Percentiles rank a stretch among this genome's conserved stretches.
Evolutionary conservation across 2,113 vertebrate genomes (phyloP).

Genomic region (Anguilla rostrata): DNA sequence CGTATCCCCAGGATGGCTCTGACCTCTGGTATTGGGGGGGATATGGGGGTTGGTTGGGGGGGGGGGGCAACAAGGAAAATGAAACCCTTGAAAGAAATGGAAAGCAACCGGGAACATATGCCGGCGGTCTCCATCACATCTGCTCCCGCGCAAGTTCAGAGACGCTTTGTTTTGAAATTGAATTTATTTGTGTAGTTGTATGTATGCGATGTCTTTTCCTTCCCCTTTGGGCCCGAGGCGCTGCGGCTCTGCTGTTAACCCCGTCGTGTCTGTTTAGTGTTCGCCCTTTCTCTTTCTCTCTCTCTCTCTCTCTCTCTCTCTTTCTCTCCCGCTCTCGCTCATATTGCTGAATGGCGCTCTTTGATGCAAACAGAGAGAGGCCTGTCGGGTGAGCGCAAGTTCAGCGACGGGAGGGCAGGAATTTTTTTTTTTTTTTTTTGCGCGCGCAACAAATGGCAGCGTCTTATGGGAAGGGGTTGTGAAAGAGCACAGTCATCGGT

Average conservation of each 20-base stretch:
- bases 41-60: neutral
- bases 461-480: neutral
- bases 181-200: slow-evolving; percentile 9
- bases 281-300: neutral
- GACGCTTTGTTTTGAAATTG: slow-evolving; percentile 21
- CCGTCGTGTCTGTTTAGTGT: slow-evolving; percentile 40
- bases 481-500: neutral
- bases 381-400: neutral
- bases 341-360: slow-evolving; percentile 5
- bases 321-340: neutral
- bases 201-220: neutral
- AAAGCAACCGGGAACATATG: slow-evolving; percentile 28
- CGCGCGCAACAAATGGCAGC: neutral
- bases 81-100: slow-evolving; percentile 20
- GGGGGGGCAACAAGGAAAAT: slow-evolving; percentile 23
- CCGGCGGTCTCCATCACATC: slow-evolving; percentile 21
- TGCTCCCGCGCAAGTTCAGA: slow-evolving; percentile 28
- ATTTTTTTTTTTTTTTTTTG: neutral
- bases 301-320: neutral
- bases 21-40: slow-evolving; percentile 29
- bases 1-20: slow-evolving; percentile 35
- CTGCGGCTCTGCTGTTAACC: slow-evolving; percentile 21
- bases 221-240: neutral
- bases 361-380: neutral
- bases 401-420: neutral